Percentiles rank a stretch among this genome's conserved stretches.
Evolutionary conservation across 2,888 invertebrate genomes (phyloP).

Genomic region (Pyrgus malvae): DNA sequence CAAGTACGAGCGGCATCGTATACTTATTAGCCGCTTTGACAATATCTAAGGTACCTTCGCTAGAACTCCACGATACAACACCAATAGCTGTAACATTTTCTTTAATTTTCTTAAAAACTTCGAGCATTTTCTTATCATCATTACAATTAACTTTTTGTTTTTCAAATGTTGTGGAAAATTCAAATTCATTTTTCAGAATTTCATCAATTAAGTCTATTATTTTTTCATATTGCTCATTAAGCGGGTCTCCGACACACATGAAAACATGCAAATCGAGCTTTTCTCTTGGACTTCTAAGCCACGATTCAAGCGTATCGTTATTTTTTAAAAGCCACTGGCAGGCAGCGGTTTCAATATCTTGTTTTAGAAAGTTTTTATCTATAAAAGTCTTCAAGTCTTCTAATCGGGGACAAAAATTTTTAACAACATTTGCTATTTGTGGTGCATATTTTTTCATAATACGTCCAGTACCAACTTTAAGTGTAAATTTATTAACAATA

Average conservation of each 20-base stretch:
- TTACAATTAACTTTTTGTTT: background rate
- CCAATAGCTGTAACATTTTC: constrained; percentile 6
- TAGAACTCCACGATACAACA: constrained; percentile 27
- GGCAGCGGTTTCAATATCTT: constrained; percentile 32
- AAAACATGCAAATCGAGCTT: constrained; percentile 15
- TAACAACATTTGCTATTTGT: constrained; percentile 5
- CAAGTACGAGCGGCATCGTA: constrained; percentile 29
- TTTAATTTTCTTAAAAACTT: background rate
- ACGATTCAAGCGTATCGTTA: background rate
- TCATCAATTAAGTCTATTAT: background rate
- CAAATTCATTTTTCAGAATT: background rate
- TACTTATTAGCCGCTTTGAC: background rate
- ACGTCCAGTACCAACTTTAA: background rate
- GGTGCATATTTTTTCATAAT: constrained; percentile 6
- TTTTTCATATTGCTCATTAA: constrained; percentile 13
- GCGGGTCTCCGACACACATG: constrained; percentile 35
- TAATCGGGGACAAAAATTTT: background rate
- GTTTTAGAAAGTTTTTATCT: background rate
- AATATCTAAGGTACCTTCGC: constrained; percentile 6
- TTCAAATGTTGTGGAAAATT: background rate
- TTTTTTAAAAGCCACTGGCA: constrained; percentile 32
- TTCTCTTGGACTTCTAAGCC: background rate
- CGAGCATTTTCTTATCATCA: background rate
- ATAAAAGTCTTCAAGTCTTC: constrained; percentile 15
- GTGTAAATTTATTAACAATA: background rate